phyloP scores from a whole-genome alignment of 1,140 invertebrate genomes.

The Pogonomyrmex californicus region DNA sequence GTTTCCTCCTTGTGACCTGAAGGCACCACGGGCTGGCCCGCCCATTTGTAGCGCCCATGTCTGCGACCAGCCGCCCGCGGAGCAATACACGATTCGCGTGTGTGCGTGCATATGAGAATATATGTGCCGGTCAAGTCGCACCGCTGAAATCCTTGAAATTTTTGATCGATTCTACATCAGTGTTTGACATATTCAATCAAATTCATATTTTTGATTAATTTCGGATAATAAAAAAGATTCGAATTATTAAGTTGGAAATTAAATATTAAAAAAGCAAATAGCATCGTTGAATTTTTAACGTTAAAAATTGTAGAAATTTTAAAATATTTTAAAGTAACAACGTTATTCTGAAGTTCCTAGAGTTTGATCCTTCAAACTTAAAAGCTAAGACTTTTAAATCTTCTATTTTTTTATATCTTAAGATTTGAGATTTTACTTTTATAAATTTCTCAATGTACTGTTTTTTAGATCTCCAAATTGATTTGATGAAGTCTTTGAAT shows the following conservation, averaged over 20 bases:
- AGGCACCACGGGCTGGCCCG: conserved; percentile 83
- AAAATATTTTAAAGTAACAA: neutral
- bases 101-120: conserved; percentile 62
- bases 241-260: neutral
- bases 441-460: neutral
- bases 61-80: conserved; percentile 82
- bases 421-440: neutral
- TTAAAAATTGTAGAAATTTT: neutral
- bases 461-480: neutral
- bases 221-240: neutral
- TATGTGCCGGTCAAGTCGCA: conserved; percentile 50
- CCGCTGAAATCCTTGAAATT: conserved; percentile 44
- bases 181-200: conserved; percentile 12
- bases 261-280: neutral
- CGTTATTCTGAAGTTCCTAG: neutral
- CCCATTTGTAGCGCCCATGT: conserved; percentile 86
- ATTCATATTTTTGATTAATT: conserved; percentile 11
- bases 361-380: neutral
- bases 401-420: neutral
- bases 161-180: conserved; percentile 34
- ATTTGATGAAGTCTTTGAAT: neutral
- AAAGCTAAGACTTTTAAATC: conserved; percentile 6
- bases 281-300: neutral
- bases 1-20: conserved; percentile 83
- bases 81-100: conserved; percentile 74